Base-by-base conservation (phyloP, 2,797 vertebrate species). In the Otolemur crassicaudatus region DNA sequence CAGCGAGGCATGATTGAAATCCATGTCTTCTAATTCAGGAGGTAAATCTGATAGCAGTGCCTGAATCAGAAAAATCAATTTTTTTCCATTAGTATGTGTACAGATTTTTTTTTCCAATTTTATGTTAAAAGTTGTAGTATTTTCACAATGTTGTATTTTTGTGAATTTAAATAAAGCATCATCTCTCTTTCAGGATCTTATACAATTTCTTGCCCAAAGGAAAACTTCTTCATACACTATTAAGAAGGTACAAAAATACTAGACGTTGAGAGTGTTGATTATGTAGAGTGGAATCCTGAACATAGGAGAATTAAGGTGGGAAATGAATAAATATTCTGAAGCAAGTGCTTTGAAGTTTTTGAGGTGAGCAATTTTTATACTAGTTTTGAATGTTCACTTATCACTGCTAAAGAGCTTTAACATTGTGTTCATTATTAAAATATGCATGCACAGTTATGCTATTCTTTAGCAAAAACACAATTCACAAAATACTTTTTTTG, bases 11-110 rank as follows among this genome's bases (percentile, higher is more conserved):
- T 98, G 98, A 95, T 98, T 99, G 98, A 98, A 98, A 97, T 99
- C 99, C 99, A 99, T 99, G 98, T 99, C 99, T 98, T 99, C 99
- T 98, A 99, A 98, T 96, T 99, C 99, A 96, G 99, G 99, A 99
- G 99, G 99, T 99, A 99, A 99, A 98, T 99, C 99, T 98, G 99
- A 99, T 95, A 99, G 99, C 98, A 99, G 99, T 97, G 99, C 99
- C 99, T 99, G 70, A 79, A 93, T 76, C 17, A 91, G 92, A 97
- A 96, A 98, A 90, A 96, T 72, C 34, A 96, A 96, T 80, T 85
- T 69, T 94, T 84, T 19, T 40, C 40, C 11, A 94, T 88, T 90
- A 96, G 76, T 95, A 73, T 19, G 4, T 60, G 77, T 5, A 17
- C 0, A 94, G 20, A 7, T 94, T 40, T 82, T 61, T 61, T 49